Base-by-base conservation (phyloP, 2,888 invertebrate species). In the Linnaemya vulpina region DNA sequence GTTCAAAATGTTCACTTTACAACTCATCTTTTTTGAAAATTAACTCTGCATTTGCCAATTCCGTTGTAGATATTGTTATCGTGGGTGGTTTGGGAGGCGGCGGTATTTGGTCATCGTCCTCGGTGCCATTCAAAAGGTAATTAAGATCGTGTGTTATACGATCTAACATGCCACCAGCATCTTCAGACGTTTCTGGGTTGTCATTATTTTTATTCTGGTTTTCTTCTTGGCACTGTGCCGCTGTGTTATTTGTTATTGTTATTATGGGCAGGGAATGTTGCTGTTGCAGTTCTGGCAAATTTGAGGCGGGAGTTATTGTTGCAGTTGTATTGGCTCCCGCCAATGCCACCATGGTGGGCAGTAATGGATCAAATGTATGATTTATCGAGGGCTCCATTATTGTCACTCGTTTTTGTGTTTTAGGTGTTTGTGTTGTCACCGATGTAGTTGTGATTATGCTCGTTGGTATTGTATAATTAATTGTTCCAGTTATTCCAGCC, bases 71-170 rank as follows among this genome's bases (percentile, higher is more conserved):
- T 84, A 87, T 78, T 79, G 83, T 73, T 35, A 84, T 83, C n/a
- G 70, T 87, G 7, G 90, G 87, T 15, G 90, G 87, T 35, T 88
- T 80, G 3, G 89, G 86, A 13, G 88, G 88, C 38, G 88, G 88
- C 71, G 87, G 88, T 84, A 88, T 88, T 30, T 86, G 88, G 40
- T 84, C 87, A 40, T 87, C 30, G 5, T 30, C 79, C 71, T 81
- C 93, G 84, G 93, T 94, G 85, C 96, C 94, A 92, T 96, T 96
- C 83, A 97, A 93, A 88, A 97, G 93, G 93, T 96, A 97, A 92
- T 97, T 96, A 88, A 97, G 93, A 92, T 97, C 97, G 89, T 95
- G 95, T 1, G 96, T 95, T 89, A 97, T 97, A 90, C 96, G 95
- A 92, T 96, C 95, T 68, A 97, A 92, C 94, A 97, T 95, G 79